Conservation (phyloP, 2,113 vertebrate genomes). For the Cyprinodon variegatus region DNA sequence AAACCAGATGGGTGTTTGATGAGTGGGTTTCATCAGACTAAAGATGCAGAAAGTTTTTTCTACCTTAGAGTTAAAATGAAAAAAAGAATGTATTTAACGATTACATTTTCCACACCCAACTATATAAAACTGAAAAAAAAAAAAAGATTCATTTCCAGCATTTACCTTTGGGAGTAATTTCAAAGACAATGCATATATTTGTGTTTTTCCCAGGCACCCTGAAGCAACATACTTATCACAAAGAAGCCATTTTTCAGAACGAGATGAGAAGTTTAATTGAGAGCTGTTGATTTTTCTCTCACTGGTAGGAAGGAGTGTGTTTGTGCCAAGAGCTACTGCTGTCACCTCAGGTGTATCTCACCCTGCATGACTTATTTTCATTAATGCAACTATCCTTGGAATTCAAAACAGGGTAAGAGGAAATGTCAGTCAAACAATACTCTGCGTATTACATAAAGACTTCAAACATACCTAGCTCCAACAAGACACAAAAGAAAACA, state of each 20-base stretch:
- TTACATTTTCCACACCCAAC: too few relatives aligned
- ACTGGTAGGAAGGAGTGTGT: slow-evolving; percentile 33
- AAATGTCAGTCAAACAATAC: slow-evolving; percentile 19
- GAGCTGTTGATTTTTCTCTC: slow-evolving; percentile 24
- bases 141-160: too few relatives aligned
- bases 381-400: slow-evolving; percentile 38
- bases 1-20: too few relatives aligned
- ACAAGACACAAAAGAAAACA: not conserved
- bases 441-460: not conserved
- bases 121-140: too few relatives aligned
- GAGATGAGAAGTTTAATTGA: slow-evolving; percentile 17
- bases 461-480: not conserved
- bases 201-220: not conserved
- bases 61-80: too few relatives aligned
- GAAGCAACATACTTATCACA: slow-evolving; percentile 39
- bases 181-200: slow-evolving; percentile 32
- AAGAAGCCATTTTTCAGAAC: slow-evolving; percentile 21
- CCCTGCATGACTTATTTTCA: slow-evolving; percentile 30
- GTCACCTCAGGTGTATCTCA: slow-evolving; percentile 27
- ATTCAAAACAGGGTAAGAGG: slow-evolving; percentile 21
- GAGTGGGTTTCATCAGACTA: too few relatives aligned
- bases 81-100: too few relatives aligned
- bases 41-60: too few relatives aligned
- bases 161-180: not conserved
- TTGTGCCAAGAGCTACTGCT: slow-evolving; percentile 33